These are phyloP conservation scores for Desmodus rotundus DNA, from an alignment of 2,113 vertebrate species.

Conservation along the genomic window DNA sequence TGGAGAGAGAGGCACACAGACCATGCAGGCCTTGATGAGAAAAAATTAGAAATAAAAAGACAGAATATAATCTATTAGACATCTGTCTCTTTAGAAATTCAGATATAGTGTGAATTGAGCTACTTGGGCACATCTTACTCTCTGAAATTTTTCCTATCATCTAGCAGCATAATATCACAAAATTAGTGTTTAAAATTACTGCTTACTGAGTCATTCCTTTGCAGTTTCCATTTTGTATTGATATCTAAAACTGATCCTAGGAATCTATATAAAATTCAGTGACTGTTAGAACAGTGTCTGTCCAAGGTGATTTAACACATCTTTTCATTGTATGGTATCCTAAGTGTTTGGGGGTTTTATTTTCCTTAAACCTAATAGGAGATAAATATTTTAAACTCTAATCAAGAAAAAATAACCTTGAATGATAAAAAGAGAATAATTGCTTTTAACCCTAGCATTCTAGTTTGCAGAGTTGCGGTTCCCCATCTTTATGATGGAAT, in stretches of 20 bases:
- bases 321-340: neutral
- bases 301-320: neutral
- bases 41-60: neutral
- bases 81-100: neutral
- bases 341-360: neutral
- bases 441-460: neutral
- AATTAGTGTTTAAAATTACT: neutral
- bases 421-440: neutral
- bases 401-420: neutral
- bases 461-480: neutral
- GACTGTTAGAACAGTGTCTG: neutral
- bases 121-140: neutral
- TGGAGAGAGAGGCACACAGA: neutral
- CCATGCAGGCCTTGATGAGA: fast-evolving
- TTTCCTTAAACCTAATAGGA: neutral
- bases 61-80: neutral
- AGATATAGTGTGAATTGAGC: neutral
- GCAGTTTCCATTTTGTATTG: neutral
- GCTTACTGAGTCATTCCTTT: neutral
- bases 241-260: neutral
- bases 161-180: neutral
- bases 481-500: neutral
- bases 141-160: neutral
- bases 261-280: neutral
- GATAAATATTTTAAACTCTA: slow-evolving; percentile 8